Conservation (phyloP, 92 coral and sea anemone genomes). For the Micromussa lordhowensis region DNA sequence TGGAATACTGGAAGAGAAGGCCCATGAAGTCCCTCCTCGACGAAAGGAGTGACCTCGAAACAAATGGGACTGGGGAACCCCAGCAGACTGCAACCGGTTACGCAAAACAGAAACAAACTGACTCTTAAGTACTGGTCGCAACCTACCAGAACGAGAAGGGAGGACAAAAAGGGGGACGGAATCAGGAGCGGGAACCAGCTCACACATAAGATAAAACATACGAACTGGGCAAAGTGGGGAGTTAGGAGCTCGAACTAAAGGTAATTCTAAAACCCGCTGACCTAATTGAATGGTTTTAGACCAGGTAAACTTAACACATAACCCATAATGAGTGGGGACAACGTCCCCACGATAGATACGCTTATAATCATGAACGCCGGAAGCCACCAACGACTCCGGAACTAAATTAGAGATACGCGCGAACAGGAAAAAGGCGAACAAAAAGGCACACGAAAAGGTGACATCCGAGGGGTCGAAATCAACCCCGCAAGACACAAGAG, state of each 20-base stretch:
- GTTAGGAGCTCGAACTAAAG: conserved; percentile 31
- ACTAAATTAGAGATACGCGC: conserved; percentile 49
- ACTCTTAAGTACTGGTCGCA: conserved; percentile 4
- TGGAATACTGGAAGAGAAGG: conserved; percentile 35
- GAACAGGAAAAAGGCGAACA: conserved; percentile 48
- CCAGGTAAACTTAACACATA: conserved; percentile 11
- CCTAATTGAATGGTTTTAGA: conserved; percentile 44
- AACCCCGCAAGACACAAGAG: conserved; percentile 21
- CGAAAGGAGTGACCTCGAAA: conserved; percentile 62
- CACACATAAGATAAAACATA: conserved; percentile 37
- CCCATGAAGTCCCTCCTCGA: conserved; percentile 53
- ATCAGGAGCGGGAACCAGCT: conserved; percentile 7
- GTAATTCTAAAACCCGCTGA: conserved; percentile 36
- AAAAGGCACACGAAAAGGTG: conserved; percentile 42
- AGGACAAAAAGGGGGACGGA: background rate
- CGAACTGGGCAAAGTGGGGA: background rate
- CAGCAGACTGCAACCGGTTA: background rate
- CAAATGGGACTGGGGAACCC: background rate
- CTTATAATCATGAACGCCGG: background rate
- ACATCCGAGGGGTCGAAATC: conserved; percentile 18
- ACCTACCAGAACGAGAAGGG: conserved; percentile 8
- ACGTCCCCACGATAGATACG: conserved; percentile 8
- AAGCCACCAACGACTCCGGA: conserved; percentile 13
- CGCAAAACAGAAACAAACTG: conserved; percentile 12
- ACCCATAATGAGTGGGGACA: no score